Conservation (phyloP, 1,140 invertebrate species). For the Apis mellifera region DNA sequence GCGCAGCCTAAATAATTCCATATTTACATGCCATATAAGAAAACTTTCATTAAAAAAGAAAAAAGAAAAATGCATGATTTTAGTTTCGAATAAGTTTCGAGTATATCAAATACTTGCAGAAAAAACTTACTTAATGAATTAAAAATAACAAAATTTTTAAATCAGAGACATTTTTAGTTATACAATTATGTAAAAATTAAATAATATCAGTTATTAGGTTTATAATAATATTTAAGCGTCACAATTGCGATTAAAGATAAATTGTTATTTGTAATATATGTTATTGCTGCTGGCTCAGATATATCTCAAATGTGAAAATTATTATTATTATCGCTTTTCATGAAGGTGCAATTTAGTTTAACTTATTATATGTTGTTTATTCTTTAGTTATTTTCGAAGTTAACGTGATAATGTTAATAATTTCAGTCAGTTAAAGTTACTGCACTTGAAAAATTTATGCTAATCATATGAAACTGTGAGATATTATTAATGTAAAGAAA, state of each 20-base stretch:
- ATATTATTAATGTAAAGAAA: slow-evolving; percentile 8
- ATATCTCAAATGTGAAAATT: slow-evolving; percentile 30
- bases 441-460: background rate
- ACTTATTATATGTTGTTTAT: slow-evolving; percentile 34
- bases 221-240: slow-evolving; percentile 49
- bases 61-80: background rate
- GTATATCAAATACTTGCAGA: background rate
- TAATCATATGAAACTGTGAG: slow-evolving; percentile 12
- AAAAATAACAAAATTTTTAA: slow-evolving; percentile 31
- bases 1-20: slow-evolving; percentile 60
- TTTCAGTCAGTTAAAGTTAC: slow-evolving; percentile 15
- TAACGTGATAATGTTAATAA: background rate
- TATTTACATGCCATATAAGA: slow-evolving; percentile 30
- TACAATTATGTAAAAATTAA: slow-evolving; percentile 15
- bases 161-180: slow-evolving; percentile 47
- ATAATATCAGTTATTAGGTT: slow-evolving; percentile 32
- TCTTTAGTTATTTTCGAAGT: slow-evolving; percentile 18
- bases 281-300: slow-evolving; percentile 46
- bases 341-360: slow-evolving; percentile 49
- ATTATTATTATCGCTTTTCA: slow-evolving; percentile 33
- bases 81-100: background rate
- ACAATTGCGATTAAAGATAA: slow-evolving; percentile 32
- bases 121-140: slow-evolving; percentile 20
- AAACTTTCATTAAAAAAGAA: background rate
- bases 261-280: slow-evolving; percentile 31